Base-by-base conservation (phyloP, 2,797 vertebrate genomes). In the Pteronotus mesoamericanus region DNA sequence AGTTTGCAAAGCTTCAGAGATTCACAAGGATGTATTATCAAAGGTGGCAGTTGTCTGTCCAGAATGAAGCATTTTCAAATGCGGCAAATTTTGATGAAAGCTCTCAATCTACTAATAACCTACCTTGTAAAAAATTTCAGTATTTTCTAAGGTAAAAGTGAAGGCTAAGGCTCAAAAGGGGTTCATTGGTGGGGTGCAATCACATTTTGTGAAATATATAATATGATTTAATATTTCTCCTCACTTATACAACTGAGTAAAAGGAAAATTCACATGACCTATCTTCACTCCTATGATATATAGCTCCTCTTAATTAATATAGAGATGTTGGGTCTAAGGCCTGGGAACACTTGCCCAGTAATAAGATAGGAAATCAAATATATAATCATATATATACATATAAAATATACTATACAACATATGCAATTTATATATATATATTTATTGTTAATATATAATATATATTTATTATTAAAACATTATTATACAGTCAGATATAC, bases 131-230 rank as follows among this genome's bases (percentile, higher is more conserved):
- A 96, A 88, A 92, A 64, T 90, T 69, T 85, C 16, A 68, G 5
- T 82, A 51, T 92, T 94, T 95, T 96, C n/a, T 77, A 86, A 95
- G 16, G 37, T 72, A 95, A 75, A 96, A 91, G 94, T 66, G 86
- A 91, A 96, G 80, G 34, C 4, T 93, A 91, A 96, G 80, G 34
- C 4, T 93, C 48, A 51, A 48, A 48, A 89, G 34, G 10, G 9
- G 96, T 87, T 95, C 26, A 74, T 75, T 96, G 87, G 39, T 0
- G 3, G 18, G 68, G 24, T 85, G 7, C 22, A 74, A 75, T n/a
- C 39, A 32, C 29, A 71, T 75, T 34, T 93, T 71, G 29, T 29
- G n/a, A 94, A 95, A 48, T 77, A 92, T 24, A 92, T 61, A 91
- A 86, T 80, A 72, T 26, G 21, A 42, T 89, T 95, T 82, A 19